These are phyloP conservation scores for Indicator indicator DNA, from an alignment of 2,113 vertebrate genomes.

Conservation along the genomic window DNA sequence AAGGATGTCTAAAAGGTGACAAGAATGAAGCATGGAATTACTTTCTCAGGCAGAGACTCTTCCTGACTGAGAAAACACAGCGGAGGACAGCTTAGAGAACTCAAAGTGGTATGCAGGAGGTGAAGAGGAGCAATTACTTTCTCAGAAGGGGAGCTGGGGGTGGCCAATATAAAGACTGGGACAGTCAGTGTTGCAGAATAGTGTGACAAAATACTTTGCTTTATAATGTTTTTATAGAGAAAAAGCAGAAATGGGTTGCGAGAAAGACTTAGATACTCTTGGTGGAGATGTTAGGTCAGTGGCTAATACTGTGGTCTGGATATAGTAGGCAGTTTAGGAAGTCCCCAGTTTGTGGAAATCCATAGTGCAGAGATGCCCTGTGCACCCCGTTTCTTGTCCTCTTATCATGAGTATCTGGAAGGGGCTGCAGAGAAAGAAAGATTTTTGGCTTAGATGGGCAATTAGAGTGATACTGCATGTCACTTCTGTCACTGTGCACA, in stretches of 20 bases:
- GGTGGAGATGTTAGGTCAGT: fast-evolving
- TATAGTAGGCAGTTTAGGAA: background rate
- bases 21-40: background rate
- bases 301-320: background rate
- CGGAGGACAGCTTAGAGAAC: background rate
- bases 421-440: background rate
- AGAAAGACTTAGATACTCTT: background rate
- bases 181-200: background rate
- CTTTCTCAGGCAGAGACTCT: background rate
- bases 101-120: background rate
- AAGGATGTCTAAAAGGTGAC: background rate
- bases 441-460: background rate
- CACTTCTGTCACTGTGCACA: background rate
- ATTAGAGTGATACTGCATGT: fast-evolving
- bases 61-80: background rate
- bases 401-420: background rate
- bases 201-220: fast-evolving
- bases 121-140: background rate
- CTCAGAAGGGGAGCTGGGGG: background rate
- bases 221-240: background rate
- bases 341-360: background rate
- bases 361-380: background rate
- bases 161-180: background rate
- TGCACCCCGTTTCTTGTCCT: background rate
- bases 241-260: background rate